These are phyloP conservation scores for Drosophila nebulosa DNA, from an alignment of 1,140 invertebrate species.

Conservation along the genomic window DNA sequence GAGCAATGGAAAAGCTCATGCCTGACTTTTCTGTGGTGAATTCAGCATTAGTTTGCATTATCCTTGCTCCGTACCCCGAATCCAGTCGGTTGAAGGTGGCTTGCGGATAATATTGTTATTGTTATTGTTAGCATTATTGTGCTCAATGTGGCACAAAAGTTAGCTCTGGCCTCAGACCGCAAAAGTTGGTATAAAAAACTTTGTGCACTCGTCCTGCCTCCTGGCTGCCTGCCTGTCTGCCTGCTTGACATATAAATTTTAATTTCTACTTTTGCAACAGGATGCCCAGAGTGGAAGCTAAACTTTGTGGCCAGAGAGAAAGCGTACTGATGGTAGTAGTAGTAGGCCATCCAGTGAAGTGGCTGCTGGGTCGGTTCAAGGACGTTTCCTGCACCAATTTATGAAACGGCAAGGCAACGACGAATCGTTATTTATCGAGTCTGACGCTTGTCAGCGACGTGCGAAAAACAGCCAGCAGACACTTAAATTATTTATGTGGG, in stretches of 20 bases:
- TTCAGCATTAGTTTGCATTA: constrained; percentile 67
- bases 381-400: constrained; percentile 39
- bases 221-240: constrained; percentile 12
- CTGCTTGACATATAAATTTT: constrained; percentile 71
- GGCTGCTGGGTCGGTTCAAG: constrained; percentile 43
- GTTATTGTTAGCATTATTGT: constrained; percentile 53
- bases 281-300: constrained; percentile 25
- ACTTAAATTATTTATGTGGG: constrained; percentile 50
- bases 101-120: constrained; percentile 60
- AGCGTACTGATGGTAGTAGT: constrained; percentile 24
- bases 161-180: constrained; percentile 39
- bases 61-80: constrained; percentile 27
- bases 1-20: constrained; percentile 1
- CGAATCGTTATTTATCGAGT: constrained; percentile 58
- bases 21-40: constrained; percentile 42
- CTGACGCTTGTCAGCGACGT: constrained; percentile 58
- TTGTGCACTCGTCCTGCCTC: constrained; percentile 24
- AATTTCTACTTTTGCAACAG: constrained; percentile 41
- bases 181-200: constrained; percentile 51
- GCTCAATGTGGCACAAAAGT: constrained; percentile 65
- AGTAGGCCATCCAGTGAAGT: constrained; percentile 18
- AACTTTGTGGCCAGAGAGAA: constrained; percentile 34
- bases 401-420: constrained; percentile 34
- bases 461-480: constrained; percentile 36
- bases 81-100: not conserved